These are phyloP conservation scores for Bos javanicus DNA, from an alignment of 2,113 vertebrate genomes.

Conservation along the genomic window DNA sequence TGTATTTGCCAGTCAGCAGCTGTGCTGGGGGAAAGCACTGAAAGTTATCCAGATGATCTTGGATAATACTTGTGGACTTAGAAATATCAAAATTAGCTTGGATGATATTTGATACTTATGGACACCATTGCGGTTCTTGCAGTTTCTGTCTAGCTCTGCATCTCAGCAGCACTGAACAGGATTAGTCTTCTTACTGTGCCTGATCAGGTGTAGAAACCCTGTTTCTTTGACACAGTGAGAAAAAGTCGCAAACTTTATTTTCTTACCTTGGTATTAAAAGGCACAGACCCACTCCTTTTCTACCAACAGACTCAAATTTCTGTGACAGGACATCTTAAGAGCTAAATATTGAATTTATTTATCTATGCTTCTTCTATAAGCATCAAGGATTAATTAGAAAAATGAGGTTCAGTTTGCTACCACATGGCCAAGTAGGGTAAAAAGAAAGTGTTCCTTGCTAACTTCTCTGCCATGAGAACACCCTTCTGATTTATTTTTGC, in stretches of 20 bases:
- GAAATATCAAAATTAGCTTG: background rate
- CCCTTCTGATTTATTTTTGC: background rate
- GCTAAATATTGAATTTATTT: background rate
- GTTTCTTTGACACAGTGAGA: background rate
- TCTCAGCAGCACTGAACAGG: background rate
- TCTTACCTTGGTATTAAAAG: background rate
- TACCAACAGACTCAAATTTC: background rate
- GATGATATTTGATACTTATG: background rate
- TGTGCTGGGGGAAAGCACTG: background rate
- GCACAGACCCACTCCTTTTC: background rate
- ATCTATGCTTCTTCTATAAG: background rate
- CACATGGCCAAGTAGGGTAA: background rate
- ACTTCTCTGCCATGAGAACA: background rate
- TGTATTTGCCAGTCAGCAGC: background rate
- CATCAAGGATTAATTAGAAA: background rate
- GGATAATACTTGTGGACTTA: background rate
- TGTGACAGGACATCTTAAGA: background rate
- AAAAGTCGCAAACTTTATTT: background rate
- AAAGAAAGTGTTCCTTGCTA: background rate
- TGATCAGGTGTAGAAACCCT: background rate
- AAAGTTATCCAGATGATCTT: background rate
- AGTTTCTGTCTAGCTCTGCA: background rate
- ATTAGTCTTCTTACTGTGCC: background rate
- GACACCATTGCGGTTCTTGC: background rate
- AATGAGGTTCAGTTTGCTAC: background rate